phyloP scores from a whole-genome alignment of 2,888 invertebrate species.

The Pyrocoelia pectoralis region DNA sequence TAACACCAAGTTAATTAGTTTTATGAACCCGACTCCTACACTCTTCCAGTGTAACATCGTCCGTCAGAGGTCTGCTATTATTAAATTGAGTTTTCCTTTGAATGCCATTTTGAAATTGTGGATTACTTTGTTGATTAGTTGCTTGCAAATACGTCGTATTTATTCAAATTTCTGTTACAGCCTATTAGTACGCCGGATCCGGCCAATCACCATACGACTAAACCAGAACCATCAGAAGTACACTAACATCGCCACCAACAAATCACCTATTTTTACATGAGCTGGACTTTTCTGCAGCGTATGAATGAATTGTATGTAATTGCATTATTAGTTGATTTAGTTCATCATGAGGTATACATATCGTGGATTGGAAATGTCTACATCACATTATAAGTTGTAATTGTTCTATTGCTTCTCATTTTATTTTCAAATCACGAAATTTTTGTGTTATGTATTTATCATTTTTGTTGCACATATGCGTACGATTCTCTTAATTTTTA shows the following conservation, averaged over 20 bases:
- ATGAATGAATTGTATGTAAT: conserved; percentile 45
- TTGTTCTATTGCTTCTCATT: conserved; percentile 31
- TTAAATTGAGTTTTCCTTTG: too few species aligned
- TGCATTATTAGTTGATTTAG: conserved; percentile 47
- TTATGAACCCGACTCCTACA: too few species aligned
- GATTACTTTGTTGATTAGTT: too few species aligned
- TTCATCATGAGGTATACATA: conserved; percentile 51
- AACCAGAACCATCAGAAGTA: conserved; percentile 85
- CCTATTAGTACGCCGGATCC: conserved; percentile 85
- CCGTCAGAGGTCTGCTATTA: too few species aligned
- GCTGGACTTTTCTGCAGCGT: conserved; percentile 41
- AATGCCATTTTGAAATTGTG: too few species aligned
- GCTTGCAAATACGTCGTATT: too few species aligned
- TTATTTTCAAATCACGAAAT: conserved; percentile 41
- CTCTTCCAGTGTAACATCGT: too few species aligned
- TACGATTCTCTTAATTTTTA: conserved; percentile 30
- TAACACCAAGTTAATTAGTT: too few species aligned
- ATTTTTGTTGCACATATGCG: conserved; percentile 20
- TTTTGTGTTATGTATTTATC: conserved; percentile 22
- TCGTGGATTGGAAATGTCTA: conserved; percentile 46
- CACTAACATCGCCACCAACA: conserved; percentile 64
- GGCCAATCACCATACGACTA: conserved; percentile 81
- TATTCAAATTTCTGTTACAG: conserved; percentile 61
- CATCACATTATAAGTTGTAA: conserved; percentile 44
- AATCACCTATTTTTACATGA: conserved; percentile 37